Evolutionary conservation across 2,113 vertebrate species (phyloP).

Genomic region (Mola mola): DNA sequence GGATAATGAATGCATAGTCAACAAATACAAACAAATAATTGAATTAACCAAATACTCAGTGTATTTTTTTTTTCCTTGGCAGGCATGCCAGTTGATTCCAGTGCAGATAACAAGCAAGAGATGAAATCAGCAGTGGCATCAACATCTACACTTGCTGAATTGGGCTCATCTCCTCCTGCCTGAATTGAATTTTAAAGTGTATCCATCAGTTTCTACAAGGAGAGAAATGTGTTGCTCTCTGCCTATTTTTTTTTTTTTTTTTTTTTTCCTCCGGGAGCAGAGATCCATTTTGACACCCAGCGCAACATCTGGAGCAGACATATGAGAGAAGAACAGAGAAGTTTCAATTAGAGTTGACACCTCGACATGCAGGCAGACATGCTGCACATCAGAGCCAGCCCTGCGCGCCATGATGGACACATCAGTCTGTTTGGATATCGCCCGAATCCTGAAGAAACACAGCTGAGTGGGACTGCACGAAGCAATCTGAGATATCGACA

Average conservation of each 20-base stretch:
- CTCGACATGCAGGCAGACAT: conserved; percentile 72
- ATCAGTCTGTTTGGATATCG: conserved; percentile 70
- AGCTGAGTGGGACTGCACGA: conserved; percentile 42
- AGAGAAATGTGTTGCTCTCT: conserved; percentile 73
- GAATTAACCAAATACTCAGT: conserved; percentile 29
- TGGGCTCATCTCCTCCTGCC: conserved; percentile 64
- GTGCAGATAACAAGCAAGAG: conserved; percentile 50
- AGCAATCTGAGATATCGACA: conserved; percentile 67
- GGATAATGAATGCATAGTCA: conserved; percentile 60
- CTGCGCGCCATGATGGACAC: conserved; percentile 57
- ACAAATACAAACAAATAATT: conserved; percentile 41
- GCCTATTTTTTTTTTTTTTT: conserved; percentile 34
- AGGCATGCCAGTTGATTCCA: conserved; percentile 42
- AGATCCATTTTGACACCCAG: conserved; percentile 72
- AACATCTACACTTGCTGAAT: conserved; percentile 53
- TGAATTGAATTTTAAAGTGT: conserved; percentile 75
- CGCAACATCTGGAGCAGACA: conserved; percentile 78
- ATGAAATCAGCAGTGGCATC: conserved; percentile 55
- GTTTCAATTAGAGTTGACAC: conserved; percentile 77
- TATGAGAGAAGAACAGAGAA: conserved; percentile 76
- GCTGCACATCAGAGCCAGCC: conserved; percentile 60
- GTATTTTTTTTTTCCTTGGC: conserved; percentile 15
- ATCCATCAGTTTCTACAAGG: conserved; percentile 76
- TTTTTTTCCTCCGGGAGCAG: neutral
- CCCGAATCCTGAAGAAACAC: conserved; percentile 39